Percentiles rank a stretch among this genome's conserved stretches.
These are phyloP conservation scores for Beroe ovata DNA, from an alignment of 37 sponge, comb jelly and placozoan genomes.

Conservation along the genomic window DNA sequence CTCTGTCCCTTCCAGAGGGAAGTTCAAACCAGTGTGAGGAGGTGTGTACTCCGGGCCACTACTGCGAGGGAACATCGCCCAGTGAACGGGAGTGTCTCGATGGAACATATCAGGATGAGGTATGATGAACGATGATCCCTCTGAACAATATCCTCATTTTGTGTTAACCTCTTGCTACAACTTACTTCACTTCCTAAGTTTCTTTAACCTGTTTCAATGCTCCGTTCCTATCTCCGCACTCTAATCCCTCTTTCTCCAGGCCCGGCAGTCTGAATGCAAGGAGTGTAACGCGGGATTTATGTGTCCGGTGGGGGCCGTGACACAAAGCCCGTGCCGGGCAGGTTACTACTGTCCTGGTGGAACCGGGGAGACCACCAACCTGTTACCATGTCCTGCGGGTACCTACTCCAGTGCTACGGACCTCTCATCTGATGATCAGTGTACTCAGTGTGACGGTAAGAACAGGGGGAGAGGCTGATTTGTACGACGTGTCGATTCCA, in stretches of 20 bases:
- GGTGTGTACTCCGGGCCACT: constrained; percentile 39
- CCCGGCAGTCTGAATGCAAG: constrained; percentile 6
- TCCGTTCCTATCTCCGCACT: no score
- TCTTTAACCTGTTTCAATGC: no score
- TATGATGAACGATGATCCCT: no score
- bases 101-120: constrained; percentile 40
- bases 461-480: no score
- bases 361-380: constrained; percentile 10
- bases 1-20: constrained; percentile 15
- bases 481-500: no score
- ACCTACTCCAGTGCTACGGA: constrained; percentile 53
- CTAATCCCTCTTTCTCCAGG: no score
- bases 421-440: constrained; percentile 44
- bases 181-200: no score
- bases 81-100: background rate
- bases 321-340: constrained; percentile 34
- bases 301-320: constrained; percentile 27
- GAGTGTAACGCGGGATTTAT: constrained; percentile 31
- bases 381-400: constrained; percentile 68
- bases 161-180: no score
- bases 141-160: no score
- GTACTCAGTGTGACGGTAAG: constrained; percentile 61
- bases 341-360: constrained; percentile 67
- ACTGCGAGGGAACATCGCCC: constrained; percentile 48
- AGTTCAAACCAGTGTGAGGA: constrained; percentile 36